A percentile compares a stretch with the other conserved stretches of the same genome.
Conservation (phyloP, 2,888 invertebrate species). For the Epirrhoe tristata region DNA sequence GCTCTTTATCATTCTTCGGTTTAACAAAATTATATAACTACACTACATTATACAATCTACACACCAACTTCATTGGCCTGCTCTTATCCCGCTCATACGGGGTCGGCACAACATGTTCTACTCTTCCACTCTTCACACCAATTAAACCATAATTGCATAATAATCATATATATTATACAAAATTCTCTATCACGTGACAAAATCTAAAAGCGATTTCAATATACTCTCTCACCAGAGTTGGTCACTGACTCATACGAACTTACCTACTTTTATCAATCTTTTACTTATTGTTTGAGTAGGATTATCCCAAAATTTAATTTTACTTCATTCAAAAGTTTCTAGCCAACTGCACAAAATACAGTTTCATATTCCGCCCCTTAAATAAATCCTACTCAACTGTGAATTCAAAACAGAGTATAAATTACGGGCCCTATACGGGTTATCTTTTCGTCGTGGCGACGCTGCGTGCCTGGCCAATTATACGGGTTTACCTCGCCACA, state of each 20-base stretch:
- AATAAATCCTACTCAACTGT: constrained; percentile 32
- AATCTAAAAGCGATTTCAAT: too few species aligned
- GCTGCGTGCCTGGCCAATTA: constrained; percentile 59
- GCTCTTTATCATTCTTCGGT: background rate
- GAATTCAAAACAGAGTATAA: constrained; percentile 37
- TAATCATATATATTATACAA: too few species aligned
- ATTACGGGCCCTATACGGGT: constrained; percentile 47
- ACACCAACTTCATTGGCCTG: too few species aligned
- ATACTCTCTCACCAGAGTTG: too few species aligned
- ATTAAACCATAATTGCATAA: too few species aligned
- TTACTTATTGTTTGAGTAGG: background rate
- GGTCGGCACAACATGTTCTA: too few species aligned
- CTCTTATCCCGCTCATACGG: too few species aligned
- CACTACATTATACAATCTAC: too few species aligned
- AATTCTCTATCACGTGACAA: too few species aligned
- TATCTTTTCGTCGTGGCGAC: constrained; percentile 56
- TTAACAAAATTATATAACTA: background rate
- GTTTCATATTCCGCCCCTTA: constrained; percentile 24
- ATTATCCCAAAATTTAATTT: background rate
- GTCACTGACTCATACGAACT: too few species aligned
- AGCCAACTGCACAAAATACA: background rate
- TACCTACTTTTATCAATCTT: too few species aligned
- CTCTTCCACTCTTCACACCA: too few species aligned
- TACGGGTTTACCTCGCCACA: constrained; percentile 48
- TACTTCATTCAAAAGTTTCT: background rate